These are phyloP conservation scores for Actinia equina DNA, from an alignment of 64 coral and sea anemone genomes.

Conservation along the genomic window DNA sequence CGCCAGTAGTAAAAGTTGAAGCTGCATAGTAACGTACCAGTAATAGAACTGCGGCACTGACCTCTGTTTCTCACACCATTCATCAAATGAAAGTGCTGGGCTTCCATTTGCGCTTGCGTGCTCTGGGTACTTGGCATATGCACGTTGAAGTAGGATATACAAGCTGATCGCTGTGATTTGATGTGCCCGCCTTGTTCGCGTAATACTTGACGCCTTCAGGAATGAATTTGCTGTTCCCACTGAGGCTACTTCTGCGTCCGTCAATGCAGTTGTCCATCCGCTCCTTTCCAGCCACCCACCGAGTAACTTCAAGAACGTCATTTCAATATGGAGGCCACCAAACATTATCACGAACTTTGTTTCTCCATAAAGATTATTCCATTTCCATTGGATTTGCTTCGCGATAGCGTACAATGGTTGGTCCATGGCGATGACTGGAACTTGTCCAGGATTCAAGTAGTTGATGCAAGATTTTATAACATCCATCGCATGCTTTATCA, in stretches of 20 bases:
- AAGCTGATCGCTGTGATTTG: too few species aligned
- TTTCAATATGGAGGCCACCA: constrained; percentile 39
- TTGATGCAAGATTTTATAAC: background rate
- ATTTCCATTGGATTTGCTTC: constrained; percentile 44
- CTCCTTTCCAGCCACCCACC: constrained; percentile 45
- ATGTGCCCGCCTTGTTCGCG: too few species aligned
- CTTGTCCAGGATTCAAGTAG: constrained; percentile 36
- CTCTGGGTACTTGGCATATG: constrained; percentile 18
- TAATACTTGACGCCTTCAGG: too few species aligned
- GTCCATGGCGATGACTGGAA: constrained; percentile 50
- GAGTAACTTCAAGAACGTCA: constrained; percentile 44
- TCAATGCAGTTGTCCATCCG: constrained; percentile 35
- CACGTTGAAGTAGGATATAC: background rate
- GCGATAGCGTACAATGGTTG: constrained; percentile 53
- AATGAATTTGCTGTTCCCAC: background rate
- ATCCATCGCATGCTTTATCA: too few species aligned
- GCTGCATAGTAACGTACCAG: constrained; percentile 40
- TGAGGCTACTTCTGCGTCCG: constrained; percentile 28
- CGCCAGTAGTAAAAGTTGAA: constrained; percentile 32
- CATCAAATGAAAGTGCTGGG: constrained; percentile 4
- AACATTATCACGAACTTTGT: constrained; percentile 27
- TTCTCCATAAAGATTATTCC: constrained; percentile 32
- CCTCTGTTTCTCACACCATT: constrained; percentile 46
- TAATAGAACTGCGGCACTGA: constrained; percentile 46
- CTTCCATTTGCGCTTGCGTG: background rate